Base-by-base conservation (phyloP, 2,888 invertebrate genomes). In the Gisinianus flammeolus region DNA sequence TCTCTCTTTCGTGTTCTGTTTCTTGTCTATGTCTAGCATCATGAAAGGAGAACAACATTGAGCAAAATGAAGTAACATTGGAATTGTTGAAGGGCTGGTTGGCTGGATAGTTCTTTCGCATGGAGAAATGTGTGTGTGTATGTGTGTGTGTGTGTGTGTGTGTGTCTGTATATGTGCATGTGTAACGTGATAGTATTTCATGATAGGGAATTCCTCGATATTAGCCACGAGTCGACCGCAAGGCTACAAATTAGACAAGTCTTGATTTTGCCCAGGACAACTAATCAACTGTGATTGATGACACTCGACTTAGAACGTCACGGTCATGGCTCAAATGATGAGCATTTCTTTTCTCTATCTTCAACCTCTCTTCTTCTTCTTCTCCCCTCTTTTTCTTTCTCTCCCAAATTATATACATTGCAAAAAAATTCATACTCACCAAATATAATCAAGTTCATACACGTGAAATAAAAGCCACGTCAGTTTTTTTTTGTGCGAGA, bases 261-360 rank as follows among this genome's bases (percentile, higher is more conserved):
- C 79, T 77, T 79, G 79, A 79, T 79, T 79, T 77, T 76, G 76
- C 76, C 69, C 77, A 54, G 75, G 75, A 79, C 79, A 78, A 80
- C 77, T 76, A 79, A 79, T 79, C 79, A 80, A 78, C 80, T 68
- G 77, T 71, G 80, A 80, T 80, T 80, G 80, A 80, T 80, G 78
- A 78, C 73, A 79, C 77, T 77, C 66, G 67, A 68, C 69, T 76
- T 76, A 56, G 76, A 62, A 56, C 69, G 76, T 69, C 76, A 76
- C 69, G 76, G 76, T 76, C 76, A 76, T 69, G 68, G 76, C 66
- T 74, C 66, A 70, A 70, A 74, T 66, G 44, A 64, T 66, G 54
- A 64, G 31, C 35, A 22, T 73, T 74, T 67, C 58, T 30, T 62
- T 66, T 54, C 66, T 64, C 6, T 12, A 10, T 33, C 26, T 26